Evolutionary conservation across 2,113 vertebrate genomes (phyloP).

Genomic region (Gymnarchus niloticus): DNA sequence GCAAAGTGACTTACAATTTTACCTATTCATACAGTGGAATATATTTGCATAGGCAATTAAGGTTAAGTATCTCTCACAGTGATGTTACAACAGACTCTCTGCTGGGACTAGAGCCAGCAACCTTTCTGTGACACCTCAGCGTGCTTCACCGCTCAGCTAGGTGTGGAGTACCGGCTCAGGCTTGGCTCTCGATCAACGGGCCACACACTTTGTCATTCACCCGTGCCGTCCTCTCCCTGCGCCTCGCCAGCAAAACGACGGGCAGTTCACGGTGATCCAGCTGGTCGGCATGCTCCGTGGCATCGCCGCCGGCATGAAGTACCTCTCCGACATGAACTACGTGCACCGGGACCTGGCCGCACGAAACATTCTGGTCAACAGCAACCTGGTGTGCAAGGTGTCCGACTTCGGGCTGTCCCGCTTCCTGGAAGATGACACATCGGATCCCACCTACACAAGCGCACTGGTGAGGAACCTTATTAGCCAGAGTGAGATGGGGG

Average conservation of each 20-base stretch:
- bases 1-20: slow-evolving; percentile 1
- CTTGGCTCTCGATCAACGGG: neutral
- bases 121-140: neutral
- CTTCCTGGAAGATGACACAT: slow-evolving; percentile 90
- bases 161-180: neutral
- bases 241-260: slow-evolving; percentile 81
- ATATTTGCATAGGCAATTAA: slow-evolving; percentile 2
- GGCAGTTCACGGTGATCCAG: slow-evolving; percentile 95
- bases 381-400: slow-evolving; percentile 95
- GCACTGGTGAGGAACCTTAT: slow-evolving; percentile 72
- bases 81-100: neutral
- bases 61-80: neutral
- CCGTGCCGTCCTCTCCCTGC: neutral
- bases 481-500: no score
- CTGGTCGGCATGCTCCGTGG: slow-evolving; percentile 92
- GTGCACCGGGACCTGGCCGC: slow-evolving; percentile 91
- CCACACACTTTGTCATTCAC: neutral
- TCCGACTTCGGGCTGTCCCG: slow-evolving; percentile 93
- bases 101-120: neutral
- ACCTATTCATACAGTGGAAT: neutral
- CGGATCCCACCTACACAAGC: slow-evolving; percentile 93
- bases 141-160: neutral
- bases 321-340: slow-evolving; percentile 93
- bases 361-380: slow-evolving; percentile 94
- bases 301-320: slow-evolving; percentile 91